Conservation (phyloP, 2,113 vertebrate species). For the Neolamprologus longior region DNA sequence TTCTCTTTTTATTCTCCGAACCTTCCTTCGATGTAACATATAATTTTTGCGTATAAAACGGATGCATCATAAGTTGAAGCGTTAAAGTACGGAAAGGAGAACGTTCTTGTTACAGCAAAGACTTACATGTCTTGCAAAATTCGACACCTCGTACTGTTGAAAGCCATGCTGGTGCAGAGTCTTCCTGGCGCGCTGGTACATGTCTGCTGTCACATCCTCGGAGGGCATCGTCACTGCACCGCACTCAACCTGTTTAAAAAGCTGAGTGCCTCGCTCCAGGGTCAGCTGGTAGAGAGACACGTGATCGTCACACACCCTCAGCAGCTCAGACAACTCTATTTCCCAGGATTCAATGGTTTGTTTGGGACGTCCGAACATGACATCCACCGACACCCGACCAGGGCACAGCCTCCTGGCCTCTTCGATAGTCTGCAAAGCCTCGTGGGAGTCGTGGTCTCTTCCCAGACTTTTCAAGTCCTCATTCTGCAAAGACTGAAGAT, state of each 20-base stretch:
- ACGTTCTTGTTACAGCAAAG: not conserved
- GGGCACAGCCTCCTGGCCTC: slow-evolving; percentile 75
- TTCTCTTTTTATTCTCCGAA: not conserved
- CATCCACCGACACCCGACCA: slow-evolving; percentile 80
- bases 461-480: slow-evolving; percentile 76
- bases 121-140: slow-evolving; percentile 85
- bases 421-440: slow-evolving; percentile 73
- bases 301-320: slow-evolving; percentile 80
- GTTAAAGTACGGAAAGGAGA: not conserved
- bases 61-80: not conserved
- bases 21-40: not conserved
- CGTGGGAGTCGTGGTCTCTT: slow-evolving; percentile 75
- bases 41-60: rapidly evolving
- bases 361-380: slow-evolving; percentile 84
- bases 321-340: slow-evolving; percentile 59
- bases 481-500: slow-evolving; percentile 76
- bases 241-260: slow-evolving; percentile 74
- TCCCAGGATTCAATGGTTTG: slow-evolving; percentile 77
- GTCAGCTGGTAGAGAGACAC: slow-evolving; percentile 92
- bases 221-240: slow-evolving; percentile 55
- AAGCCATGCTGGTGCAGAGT: slow-evolving; percentile 72
- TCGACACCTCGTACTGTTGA: slow-evolving; percentile 92
- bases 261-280: slow-evolving; percentile 80
- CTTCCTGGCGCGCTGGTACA: slow-evolving; percentile 76
- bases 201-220: slow-evolving; percentile 75